Evolutionary conservation across 2,797 vertebrate genomes (phyloP).

Genomic region (Sparus aurata): DNA sequence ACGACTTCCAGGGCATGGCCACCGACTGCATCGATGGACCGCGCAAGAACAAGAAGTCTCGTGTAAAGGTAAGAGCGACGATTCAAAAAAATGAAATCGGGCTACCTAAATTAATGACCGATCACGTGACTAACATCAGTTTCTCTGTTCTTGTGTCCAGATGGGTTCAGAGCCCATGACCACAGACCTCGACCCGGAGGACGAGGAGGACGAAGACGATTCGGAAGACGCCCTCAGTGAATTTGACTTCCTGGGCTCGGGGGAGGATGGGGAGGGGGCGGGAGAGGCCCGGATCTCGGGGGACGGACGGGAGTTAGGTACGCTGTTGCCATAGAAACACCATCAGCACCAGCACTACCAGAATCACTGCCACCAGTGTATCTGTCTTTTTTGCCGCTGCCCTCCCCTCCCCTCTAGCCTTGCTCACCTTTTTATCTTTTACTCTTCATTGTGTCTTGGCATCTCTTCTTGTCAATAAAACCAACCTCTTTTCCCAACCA

Average conservation of each 20-base stretch:
- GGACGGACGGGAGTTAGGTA: constrained; percentile 91
- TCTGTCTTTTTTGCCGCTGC: constrained; percentile 62
- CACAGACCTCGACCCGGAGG: constrained; percentile 91
- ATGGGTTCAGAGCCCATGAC: constrained; percentile 88
- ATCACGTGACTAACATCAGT: background rate
- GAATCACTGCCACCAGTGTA: constrained; percentile 79
- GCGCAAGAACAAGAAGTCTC: constrained; percentile 88
- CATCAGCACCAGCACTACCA: constrained; percentile 78
- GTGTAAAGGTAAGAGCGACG: constrained; percentile 82
- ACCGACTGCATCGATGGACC: constrained; percentile 87
- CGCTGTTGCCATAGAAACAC: constrained; percentile 73
- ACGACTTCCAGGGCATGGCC: constrained; percentile 89
- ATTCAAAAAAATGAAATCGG: background rate
- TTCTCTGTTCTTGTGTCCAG: constrained; percentile 64
- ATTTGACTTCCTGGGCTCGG: constrained; percentile 93
- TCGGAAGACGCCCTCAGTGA: constrained; percentile 93
- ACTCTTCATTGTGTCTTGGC: constrained; percentile 81
- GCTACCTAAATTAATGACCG: background rate
- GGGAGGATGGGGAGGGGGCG: constrained; percentile 91
- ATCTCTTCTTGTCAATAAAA: constrained; percentile 84
- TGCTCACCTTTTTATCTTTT: constrained; percentile 76
- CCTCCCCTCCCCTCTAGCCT: constrained; percentile 15
- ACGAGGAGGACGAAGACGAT: constrained; percentile 93
- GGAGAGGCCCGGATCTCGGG: constrained; percentile 88
- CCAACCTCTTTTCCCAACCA: constrained; percentile 81